Conservation (phyloP, 2,113 vertebrate species). For the Taurulus bubalis region DNA sequence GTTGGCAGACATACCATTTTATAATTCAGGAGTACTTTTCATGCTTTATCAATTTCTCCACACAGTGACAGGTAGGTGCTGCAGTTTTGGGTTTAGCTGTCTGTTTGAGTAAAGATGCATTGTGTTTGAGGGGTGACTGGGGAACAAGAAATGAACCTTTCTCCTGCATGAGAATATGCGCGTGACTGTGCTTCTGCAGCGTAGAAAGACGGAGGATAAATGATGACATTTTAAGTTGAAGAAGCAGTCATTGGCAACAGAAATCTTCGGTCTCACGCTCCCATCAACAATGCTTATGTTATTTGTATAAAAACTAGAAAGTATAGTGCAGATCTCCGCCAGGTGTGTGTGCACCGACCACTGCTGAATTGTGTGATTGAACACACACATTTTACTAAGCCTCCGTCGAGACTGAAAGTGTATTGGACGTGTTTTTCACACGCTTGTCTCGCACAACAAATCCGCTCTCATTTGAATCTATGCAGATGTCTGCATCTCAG, state of each 20-base stretch:
- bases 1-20: neutral
- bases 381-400: too few relatives aligned
- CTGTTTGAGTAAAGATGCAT: slow-evolving; percentile 6
- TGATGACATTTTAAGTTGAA: neutral
- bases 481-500: neutral
- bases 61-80: slow-evolving; percentile 45
- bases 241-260: too few relatives aligned
- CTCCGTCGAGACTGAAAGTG: neutral
- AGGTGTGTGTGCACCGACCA: neutral
- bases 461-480: neutral
- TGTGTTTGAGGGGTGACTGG: neutral
- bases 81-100: neutral
- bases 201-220: neutral
- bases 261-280: too few relatives aligned
- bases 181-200: neutral
- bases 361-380: too few relatives aligned
- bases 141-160: neutral
- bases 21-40: slow-evolving; percentile 3
- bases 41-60: neutral
- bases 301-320: neutral
- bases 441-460: neutral
- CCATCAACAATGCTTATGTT: neutral
- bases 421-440: neutral
- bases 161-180: neutral
- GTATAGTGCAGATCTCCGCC: neutral